Evolutionary conservation across 2,888 invertebrate species (phyloP).

Genomic region (Amaurobius ferox): DNA sequence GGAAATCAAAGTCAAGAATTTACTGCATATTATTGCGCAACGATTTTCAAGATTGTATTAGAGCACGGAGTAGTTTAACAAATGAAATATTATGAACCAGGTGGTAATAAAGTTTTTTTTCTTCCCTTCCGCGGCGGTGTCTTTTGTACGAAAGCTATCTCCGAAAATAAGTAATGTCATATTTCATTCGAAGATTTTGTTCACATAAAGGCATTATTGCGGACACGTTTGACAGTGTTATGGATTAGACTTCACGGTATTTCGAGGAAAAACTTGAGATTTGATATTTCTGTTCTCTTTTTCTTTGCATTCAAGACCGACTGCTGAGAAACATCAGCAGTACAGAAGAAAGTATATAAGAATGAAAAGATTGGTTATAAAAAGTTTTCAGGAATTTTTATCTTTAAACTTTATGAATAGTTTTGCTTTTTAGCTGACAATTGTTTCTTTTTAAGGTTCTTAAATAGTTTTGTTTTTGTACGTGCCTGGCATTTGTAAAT

Average conservation of each 20-base stretch:
- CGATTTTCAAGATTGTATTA: not conserved
- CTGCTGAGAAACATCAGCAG: no score
- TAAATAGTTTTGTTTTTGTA: no score
- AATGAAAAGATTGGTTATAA: no score
- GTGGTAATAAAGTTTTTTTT: not conserved
- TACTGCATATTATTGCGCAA: conserved; percentile 17
- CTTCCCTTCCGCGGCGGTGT: not conserved
- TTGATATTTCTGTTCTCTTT: not conserved
- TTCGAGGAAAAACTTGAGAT: not conserved
- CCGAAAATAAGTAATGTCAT: not conserved
- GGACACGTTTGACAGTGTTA: not conserved
- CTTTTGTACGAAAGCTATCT: not conserved
- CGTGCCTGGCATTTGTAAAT: no score
- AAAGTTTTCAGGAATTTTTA: no score
- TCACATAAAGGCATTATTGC: not conserved
- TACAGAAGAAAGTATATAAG: no score
- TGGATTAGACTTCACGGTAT: not conserved
- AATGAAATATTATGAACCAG: not conserved
- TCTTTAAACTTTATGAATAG: no score
- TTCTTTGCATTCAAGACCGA: no score
- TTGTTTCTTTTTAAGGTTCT: no score
- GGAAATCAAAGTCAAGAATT: conserved; percentile 23
- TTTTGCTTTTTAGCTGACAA: no score
- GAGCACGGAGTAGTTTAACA: not conserved
- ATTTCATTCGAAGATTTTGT: not conserved